A percentile compares a stretch with the other conserved stretches of the same genome.
Evolutionary conservation across 2,888 invertebrate genomes (phyloP).

Genomic region (Xylophagus ater): DNA sequence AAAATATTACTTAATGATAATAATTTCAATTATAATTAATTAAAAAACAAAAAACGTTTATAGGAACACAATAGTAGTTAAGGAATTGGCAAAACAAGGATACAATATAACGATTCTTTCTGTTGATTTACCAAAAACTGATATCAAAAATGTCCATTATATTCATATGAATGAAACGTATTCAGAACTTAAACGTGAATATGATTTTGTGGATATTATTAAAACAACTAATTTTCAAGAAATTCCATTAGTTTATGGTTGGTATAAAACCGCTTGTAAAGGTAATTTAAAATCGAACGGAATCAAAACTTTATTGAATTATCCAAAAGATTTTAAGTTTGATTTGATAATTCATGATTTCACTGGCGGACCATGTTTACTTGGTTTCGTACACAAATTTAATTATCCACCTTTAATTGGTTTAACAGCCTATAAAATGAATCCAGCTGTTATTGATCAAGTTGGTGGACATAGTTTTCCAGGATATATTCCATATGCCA

Average conservation of each 20-base stretch:
- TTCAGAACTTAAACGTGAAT: conserved; percentile 9
- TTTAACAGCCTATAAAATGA: conserved; percentile 14
- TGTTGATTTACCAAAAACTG: conserved; percentile 12
- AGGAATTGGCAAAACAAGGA: conserved; percentile 20
- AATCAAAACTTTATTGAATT: conserved; percentile 3
- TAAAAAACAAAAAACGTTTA: too few relatives aligned
- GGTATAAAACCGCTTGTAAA: too few relatives aligned
- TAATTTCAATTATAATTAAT: background rate
- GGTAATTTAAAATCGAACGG: conserved; percentile 6
- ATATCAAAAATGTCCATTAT: conserved; percentile 20
- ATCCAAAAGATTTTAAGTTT: conserved; percentile 4
- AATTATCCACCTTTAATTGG: conserved; percentile 8
- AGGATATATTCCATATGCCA: conserved; percentile 17
- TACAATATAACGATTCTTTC: conserved; percentile 19
- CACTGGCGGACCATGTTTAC: background rate
- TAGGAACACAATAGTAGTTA: conserved; percentile 19
- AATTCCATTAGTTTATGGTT: too few relatives aligned
- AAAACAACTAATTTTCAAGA: too few relatives aligned
- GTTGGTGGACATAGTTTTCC: conserved; percentile 17
- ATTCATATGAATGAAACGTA: conserved; percentile 26
- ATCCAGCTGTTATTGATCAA: conserved; percentile 11
- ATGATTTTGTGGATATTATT: too few relatives aligned
- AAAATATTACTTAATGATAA: background rate
- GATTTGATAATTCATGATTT: conserved; percentile 5
- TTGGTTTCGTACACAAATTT: conserved; percentile 6